Evolutionary conservation across 2,113 vertebrate species (phyloP).

Genomic region (Sapajus apella): DNA sequence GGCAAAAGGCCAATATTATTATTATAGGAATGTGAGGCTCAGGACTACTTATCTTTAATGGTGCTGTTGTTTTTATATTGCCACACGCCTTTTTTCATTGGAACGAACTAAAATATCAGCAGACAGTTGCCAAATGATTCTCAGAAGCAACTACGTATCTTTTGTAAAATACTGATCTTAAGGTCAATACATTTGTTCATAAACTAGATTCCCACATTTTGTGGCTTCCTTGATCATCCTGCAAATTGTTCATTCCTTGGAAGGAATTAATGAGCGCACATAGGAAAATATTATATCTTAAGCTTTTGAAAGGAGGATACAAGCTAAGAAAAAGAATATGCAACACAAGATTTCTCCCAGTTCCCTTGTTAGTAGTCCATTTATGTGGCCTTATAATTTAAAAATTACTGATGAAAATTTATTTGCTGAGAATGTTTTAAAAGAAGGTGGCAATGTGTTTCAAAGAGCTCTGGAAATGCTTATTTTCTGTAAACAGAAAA

Average conservation of each 20-base stretch:
- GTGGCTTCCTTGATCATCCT: neutral
- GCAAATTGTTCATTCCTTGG: neutral
- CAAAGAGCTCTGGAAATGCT: neutral
- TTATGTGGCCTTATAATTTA: neutral
- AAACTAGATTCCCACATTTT: neutral
- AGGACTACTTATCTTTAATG: conserved; percentile 77
- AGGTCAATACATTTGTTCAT: neutral
- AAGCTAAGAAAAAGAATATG: neutral
- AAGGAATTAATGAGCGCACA: neutral
- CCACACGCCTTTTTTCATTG: conserved; percentile 48
- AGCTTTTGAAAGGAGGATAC: neutral
- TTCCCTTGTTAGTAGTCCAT: neutral
- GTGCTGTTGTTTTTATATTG: conserved; percentile 65
- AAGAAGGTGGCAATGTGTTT: neutral
- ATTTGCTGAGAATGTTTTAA: neutral
- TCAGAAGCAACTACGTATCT: neutral
- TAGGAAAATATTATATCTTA: neutral
- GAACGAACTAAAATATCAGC: conserved; percentile 66
- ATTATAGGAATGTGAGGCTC: conserved; percentile 66
- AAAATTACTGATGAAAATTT: neutral
- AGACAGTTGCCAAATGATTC: conserved; percentile 73
- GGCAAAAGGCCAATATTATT: conserved; percentile 81
- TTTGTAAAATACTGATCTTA: neutral
- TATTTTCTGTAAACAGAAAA: neutral
- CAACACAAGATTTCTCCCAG: neutral